Evolutionary conservation across 2,888 invertebrate genomes (phyloP), one percentile per base, ranked within the genome.

Genomic region (Alloscopus bannaensis): DNA sequence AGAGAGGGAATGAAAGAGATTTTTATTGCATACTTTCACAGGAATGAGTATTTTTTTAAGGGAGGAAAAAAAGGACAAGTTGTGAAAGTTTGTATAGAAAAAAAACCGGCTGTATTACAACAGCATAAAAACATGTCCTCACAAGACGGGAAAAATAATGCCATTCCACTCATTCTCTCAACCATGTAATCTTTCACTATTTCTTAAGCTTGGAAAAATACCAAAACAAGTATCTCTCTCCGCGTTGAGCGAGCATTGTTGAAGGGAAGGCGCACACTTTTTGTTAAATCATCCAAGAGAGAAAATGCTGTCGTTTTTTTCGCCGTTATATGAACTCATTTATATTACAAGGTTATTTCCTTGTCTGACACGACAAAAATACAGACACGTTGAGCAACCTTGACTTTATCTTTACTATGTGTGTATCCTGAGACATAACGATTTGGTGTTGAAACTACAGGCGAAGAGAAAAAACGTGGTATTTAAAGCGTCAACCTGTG

Each of bases 1-100:
- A 68, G 68, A 59, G n/a, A n/a, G n/a, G n/a, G n/a, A n/a, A n/a
- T n/a, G n/a, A n/a, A n/a, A n/a, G n/a, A n/a, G n/a, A n/a, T n/a
- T 68, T 76, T 76, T 76, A 75, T 68, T 76, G 50, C 60, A 26
- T 45, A 68, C 75, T 66, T 59, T 66, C 24, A 57, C 28, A 57
- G 26, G 59, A 73, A 75, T 68, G 68, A 24, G 50, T 50, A 31
- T 45, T 50, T 29, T 45, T 28, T 55, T 16, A 6, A 50, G 36
- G 18, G 18, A 45, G 36, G 18, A 45, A 45, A 45, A 4, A 45
- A 45, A 4, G 18, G 4, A 45, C 45, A 55, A 55, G 18, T n/a
- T n/a, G n/a, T n/a, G n/a, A n/a, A n/a, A n/a, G n/a, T n/a, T n/a
- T n/a, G n/a, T n/a, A n/a, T n/a, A n/a, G n/a, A n/a, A n/a, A n/a